These are phyloP conservation scores for Criorhina ranunculi DNA, from an alignment of 2,888 invertebrate genomes.

Conservation along the genomic window DNA sequence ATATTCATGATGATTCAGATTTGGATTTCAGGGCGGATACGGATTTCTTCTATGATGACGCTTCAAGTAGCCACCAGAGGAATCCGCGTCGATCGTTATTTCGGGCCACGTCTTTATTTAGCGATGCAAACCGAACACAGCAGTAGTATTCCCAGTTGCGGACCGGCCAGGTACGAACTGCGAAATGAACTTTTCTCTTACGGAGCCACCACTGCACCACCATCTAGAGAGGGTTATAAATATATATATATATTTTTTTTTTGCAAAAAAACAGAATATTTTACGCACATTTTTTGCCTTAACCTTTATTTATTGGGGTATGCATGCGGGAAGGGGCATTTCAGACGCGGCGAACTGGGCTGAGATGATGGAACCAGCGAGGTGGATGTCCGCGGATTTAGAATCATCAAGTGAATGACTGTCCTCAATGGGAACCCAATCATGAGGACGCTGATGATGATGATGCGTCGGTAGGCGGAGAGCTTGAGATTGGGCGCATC, in stretches of 20 bases:
- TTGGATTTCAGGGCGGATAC: constrained; percentile 57
- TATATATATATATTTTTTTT: constrained; percentile 28
- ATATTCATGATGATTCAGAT: constrained; percentile 71
- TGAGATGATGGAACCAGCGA: constrained; percentile 51
- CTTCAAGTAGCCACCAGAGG: constrained; percentile 51
- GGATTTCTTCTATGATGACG: constrained; percentile 62
- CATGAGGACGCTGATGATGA: constrained; percentile 30
- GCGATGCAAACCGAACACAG: constrained; percentile 39
- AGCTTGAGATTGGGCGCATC: constrained; percentile 60
- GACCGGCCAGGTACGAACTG: constrained; percentile 46
- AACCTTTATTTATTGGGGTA: constrained; percentile 71
- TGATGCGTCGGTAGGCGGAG: constrained; percentile 57
- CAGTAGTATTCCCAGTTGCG: constrained; percentile 49
- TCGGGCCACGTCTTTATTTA: constrained; percentile 63
- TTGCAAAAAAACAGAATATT: constrained; percentile 43
- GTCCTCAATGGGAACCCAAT: constrained; percentile 70
- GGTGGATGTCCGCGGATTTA: constrained; percentile 65
- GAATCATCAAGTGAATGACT: constrained; percentile 68
- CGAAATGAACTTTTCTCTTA: constrained; percentile 29
- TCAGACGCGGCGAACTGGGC: background rate
- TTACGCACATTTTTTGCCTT: constrained; percentile 67
- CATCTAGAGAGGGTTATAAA: constrained; percentile 65
- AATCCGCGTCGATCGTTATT: constrained; percentile 45
- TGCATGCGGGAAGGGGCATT: constrained; percentile 7
- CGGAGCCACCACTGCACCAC: constrained; percentile 22